Conservation (phyloP, 2,888 invertebrate genomes). For the Tinea pellionella region DNA sequence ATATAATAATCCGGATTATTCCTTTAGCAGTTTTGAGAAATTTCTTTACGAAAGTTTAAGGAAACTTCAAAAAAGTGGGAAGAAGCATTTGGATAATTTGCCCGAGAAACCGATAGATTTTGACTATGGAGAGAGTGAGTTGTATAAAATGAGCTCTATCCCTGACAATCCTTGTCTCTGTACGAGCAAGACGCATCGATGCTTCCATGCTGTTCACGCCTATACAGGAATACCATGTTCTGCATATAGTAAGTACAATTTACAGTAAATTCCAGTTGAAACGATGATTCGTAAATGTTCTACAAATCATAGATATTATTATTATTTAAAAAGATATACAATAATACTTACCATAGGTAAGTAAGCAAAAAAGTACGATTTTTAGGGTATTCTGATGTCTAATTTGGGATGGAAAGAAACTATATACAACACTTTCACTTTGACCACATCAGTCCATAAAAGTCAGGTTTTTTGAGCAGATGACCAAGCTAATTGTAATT, state of each 20-base stretch:
- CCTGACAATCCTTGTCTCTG: conserved; percentile 83
- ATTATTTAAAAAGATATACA: too few species aligned
- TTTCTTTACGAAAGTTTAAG: conserved; percentile 89
- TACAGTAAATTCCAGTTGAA: not conserved
- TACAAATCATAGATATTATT: too few species aligned
- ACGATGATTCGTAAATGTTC: too few species aligned
- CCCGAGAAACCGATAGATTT: conserved; percentile 67
- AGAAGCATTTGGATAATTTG: conserved; percentile 72
- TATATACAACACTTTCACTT: too few species aligned
- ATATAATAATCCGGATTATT: conserved; percentile 74
- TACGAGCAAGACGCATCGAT: conserved; percentile 88
- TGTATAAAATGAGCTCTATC: conserved; percentile 73
- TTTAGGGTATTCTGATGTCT: too few species aligned
- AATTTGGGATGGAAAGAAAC: too few species aligned
- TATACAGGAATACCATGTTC: conserved; percentile 91
- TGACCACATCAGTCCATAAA: too few species aligned
- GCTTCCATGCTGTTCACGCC: conserved; percentile 91
- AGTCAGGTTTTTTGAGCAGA: too few species aligned
- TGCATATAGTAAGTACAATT: conserved; percentile 79
- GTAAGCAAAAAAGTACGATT: too few species aligned
- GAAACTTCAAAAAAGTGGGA: conserved; percentile 78
- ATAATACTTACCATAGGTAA: too few species aligned
- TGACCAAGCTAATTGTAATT: too few species aligned
- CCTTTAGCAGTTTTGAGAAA: conserved; percentile 84
- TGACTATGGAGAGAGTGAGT: conserved; percentile 60